These are phyloP conservation scores for Dasypolia templi DNA, from an alignment of 2,888 invertebrate genomes.

Conservation along the genomic window DNA sequence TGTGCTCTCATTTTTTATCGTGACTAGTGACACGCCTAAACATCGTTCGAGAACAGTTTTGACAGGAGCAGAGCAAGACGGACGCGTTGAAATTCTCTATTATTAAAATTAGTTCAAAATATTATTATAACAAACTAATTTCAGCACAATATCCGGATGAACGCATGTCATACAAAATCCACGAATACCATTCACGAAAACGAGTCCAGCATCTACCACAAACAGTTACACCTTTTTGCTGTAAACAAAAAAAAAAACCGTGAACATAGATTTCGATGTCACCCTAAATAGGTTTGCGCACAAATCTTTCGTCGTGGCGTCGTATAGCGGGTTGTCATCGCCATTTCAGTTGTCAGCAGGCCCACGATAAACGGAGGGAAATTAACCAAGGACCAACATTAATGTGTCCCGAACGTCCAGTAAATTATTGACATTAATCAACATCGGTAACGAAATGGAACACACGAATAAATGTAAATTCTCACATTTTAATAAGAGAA, in stretches of 20 bases:
- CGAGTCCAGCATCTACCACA: constrained; percentile 25
- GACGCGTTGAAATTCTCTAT: constrained; percentile 29
- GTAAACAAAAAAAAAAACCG: constrained; percentile 54
- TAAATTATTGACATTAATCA: constrained; percentile 75
- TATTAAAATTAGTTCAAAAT: constrained; percentile 46
- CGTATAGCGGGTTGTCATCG: constrained; percentile 75
- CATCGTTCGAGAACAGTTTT: constrained; percentile 41
- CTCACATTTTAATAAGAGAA: constrained; percentile 65
- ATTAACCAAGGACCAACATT: constrained; percentile 75
- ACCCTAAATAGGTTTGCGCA: constrained; percentile 80
- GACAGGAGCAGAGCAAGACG: constrained; percentile 32
- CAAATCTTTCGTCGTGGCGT: constrained; percentile 80
- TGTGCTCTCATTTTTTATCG: constrained; percentile 55
- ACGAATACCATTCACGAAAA: constrained; percentile 22
- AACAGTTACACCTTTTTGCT: constrained; percentile 63
- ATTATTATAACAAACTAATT: constrained; percentile 33
- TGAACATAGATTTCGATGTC: constrained; percentile 80
- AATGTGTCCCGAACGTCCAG: constrained; percentile 70
- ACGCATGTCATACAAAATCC: constrained; percentile 41
- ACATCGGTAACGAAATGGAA: constrained; percentile 72
- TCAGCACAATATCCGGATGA: constrained; percentile 45
- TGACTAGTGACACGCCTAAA: constrained; percentile 60
- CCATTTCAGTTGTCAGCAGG: constrained; percentile 77
- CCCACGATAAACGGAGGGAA: constrained; percentile 75
- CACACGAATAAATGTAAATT: constrained; percentile 65